Evolutionary conservation across 2,113 vertebrate genomes (phyloP), one percentile per base, ranked within the genome.

Genomic region (Paramormyrops kingsleyae): DNA sequence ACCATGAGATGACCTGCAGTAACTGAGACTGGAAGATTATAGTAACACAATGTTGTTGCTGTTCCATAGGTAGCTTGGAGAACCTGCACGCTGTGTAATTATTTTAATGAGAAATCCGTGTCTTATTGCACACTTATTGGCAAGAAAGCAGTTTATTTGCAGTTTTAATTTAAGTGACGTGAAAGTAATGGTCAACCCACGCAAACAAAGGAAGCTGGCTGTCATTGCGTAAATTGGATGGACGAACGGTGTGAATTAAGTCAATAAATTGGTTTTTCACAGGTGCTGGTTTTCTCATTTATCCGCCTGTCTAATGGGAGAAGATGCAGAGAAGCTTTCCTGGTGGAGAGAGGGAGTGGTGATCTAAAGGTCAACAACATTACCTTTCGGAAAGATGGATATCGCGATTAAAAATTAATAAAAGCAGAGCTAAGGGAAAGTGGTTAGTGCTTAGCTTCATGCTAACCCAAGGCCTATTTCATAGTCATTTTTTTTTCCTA

Each of bases 311-410:
- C 88, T 80, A 74, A 80, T 83, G 49, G 70, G 46, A 83, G 74
- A 47, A 88, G 88, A 88, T 50, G 47, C 83, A 47, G 83, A 86
- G 83, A 49, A 24, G 44, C 66, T 31, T 66, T 31, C 4, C 24
- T 15, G 47, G 44, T 35, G 42, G 46, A 80, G 66, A 83, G 50
- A 9, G 31, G 88, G 13, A 31, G n/a, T 80, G 35, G 50, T 53
- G 17, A 49, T 83, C n/a, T 39, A 89, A 89, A 89, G 88, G 88
- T 89, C 88, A 89, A 89, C 19, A 35, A 74, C 70, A 27, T 80
- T 83, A 89, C 88, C 47, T 50, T 49, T 27, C 4, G 83, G 74
- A 49, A 50, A 86, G 83, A 86, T 49, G 47, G 47, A 80, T 80
- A 80, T 80, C 15, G 12, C 12, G 35, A 80, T 80, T 80, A 86